These are phyloP conservation scores for Phania funesta DNA, from an alignment of 2,888 invertebrate genomes.

Conservation along the genomic window DNA sequence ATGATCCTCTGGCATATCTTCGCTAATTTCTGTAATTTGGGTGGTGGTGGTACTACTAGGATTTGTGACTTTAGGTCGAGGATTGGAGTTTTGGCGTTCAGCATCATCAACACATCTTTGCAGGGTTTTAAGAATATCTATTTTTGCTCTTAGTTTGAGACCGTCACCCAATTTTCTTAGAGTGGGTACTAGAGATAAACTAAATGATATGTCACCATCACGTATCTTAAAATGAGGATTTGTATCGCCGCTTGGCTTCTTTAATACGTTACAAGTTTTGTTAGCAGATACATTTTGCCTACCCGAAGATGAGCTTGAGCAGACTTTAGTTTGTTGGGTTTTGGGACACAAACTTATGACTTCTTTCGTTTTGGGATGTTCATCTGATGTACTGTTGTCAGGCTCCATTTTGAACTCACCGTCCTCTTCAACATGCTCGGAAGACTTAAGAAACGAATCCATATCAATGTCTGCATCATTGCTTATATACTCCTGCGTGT, in stretches of 20 bases:
- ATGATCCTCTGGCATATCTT: conserved; percentile 52
- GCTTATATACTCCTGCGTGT: not conserved
- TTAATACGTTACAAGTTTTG: conserved; percentile 26
- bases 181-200: conserved; percentile 53
- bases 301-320: not conserved
- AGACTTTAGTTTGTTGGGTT: not conserved
- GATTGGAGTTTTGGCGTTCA: not conserved
- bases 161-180: conserved; percentile 54
- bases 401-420: conserved; percentile 22
- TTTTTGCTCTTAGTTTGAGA: conserved; percentile 54
- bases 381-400: not conserved
- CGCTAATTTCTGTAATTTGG: conserved; percentile 3
- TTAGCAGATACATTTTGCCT: conserved; percentile 8
- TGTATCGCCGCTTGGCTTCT: conserved; percentile 24
- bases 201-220: conserved; percentile 60
- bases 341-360: conserved; percentile 1
- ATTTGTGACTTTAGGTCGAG: not conserved
- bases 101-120: conserved; percentile 43
- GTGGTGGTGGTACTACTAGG: not conserved
- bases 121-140: conserved; percentile 51
- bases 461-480: conserved; percentile 52
- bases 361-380: not conserved
- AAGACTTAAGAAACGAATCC: conserved; percentile 51
- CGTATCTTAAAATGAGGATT: conserved; percentile 50
- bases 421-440: conserved; percentile 22